phyloP scores from a whole-genome alignment of 2,888 invertebrate species.

The Ornithoptera alexandrae region DNA sequence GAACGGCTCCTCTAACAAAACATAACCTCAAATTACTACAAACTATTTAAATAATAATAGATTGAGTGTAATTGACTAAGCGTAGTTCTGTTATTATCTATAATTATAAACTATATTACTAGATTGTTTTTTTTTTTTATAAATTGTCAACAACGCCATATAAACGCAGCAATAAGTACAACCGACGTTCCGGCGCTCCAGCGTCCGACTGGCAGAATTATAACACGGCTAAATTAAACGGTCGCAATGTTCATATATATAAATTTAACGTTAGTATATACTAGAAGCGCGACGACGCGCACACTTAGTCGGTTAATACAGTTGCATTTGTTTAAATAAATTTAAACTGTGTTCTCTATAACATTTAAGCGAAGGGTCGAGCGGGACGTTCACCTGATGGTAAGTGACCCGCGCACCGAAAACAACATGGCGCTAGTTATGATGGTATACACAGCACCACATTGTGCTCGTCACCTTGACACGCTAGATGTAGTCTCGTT shows the following conservation, averaged over 20 bases:
- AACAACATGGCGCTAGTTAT: neutral
- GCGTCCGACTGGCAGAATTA: neutral
- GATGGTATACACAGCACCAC: no score
- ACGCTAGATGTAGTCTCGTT: no score
- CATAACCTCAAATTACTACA: neutral
- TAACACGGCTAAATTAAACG: neutral
- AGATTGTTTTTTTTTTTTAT: neutral
- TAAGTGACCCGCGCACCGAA: neutral
- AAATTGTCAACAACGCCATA: neutral
- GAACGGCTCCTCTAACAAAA: neutral
- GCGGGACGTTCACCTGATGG: neutral
- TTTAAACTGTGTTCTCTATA: no score
- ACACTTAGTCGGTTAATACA: no score
- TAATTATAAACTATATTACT: neutral
- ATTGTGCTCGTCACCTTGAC: no score
- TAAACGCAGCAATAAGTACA: neutral
- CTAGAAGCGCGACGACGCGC: neutral
- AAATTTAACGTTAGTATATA: neutral
- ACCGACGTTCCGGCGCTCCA: neutral
- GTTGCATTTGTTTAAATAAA: no score
- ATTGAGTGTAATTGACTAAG: conserved; percentile 5
- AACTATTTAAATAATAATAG: neutral
- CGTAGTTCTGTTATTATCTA: conserved; percentile 3
- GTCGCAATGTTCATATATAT: neutral
- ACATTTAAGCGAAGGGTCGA: no score